These are phyloP conservation scores for Gnathonemus echidnorhynchus DNA, from an alignment of 2,113 vertebrate species.

Conservation along the genomic window DNA sequence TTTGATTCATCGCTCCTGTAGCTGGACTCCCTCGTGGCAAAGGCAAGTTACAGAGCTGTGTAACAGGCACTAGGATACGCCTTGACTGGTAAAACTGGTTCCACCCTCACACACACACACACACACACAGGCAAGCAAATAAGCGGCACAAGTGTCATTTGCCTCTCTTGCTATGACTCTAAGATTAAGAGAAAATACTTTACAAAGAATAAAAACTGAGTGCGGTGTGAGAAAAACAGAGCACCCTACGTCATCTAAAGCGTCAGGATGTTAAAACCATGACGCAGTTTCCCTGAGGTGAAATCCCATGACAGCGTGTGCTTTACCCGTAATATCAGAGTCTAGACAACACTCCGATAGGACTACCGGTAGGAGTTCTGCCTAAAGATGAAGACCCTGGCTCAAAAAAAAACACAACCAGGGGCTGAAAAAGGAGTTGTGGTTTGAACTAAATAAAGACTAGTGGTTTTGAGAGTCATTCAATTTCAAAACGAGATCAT, in stretches of 20 bases:
- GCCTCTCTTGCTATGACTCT: constrained; percentile 11
- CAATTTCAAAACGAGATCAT: background rate
- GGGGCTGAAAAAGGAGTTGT: background rate
- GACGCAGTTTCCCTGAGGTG: background rate
- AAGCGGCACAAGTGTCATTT: constrained; percentile 20
- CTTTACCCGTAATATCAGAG: background rate
- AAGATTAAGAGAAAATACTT: background rate
- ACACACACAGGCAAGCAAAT: constrained; percentile 1
- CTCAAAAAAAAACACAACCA: background rate
- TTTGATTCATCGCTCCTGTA: background rate
- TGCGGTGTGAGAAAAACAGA: background rate
- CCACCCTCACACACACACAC: background rate
- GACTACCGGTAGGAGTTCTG: background rate
- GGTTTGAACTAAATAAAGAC: background rate
- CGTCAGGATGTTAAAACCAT: background rate
- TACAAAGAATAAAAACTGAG: background rate
- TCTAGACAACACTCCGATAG: background rate
- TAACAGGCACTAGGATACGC: background rate
- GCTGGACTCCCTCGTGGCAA: background rate
- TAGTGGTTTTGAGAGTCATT: background rate
- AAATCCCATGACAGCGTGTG: background rate
- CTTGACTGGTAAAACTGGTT: constrained; percentile 1
- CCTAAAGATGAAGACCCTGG: background rate
- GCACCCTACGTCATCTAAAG: background rate
- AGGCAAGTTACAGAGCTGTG: background rate